Evolutionary conservation across 2,888 invertebrate genomes (phyloP).

Genomic region (Trissoscelio sp.): DNA sequence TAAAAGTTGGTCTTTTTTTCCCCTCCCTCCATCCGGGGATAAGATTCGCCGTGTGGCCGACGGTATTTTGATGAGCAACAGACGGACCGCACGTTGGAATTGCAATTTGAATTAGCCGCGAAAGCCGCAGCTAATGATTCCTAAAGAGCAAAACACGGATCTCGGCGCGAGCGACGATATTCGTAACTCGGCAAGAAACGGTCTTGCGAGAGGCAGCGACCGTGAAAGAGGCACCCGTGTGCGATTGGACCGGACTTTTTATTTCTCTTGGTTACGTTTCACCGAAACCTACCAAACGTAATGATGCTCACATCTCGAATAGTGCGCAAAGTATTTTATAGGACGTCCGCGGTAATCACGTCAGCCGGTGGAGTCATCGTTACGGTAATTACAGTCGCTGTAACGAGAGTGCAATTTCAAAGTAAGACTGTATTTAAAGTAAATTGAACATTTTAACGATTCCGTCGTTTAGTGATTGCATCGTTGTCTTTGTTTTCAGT

Average conservation of each 20-base stretch:
- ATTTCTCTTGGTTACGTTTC: slow-evolving; percentile 59
- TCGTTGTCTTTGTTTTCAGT: slow-evolving; percentile 24
- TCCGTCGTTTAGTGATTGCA: slow-evolving; percentile 29
- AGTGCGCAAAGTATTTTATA: slow-evolving; percentile 63
- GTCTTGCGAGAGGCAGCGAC: slow-evolving; percentile 69
- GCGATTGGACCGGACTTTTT: slow-evolving; percentile 73
- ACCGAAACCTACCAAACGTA: slow-evolving; percentile 68
- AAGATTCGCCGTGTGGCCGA: slow-evolving; percentile 75
- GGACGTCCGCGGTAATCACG: slow-evolving; percentile 59
- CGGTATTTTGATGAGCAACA: slow-evolving; percentile 82
- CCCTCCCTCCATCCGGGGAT: slow-evolving; percentile 14
- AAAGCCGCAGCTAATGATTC: slow-evolving; percentile 82
- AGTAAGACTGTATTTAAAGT: slow-evolving; percentile 50
- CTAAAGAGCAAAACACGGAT: slow-evolving; percentile 80
- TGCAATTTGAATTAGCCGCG: slow-evolving; percentile 82
- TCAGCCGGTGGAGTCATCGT: slow-evolving; percentile 59
- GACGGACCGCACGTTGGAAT: slow-evolving; percentile 75
- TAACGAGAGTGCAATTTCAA: slow-evolving; percentile 58
- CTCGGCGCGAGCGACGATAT: slow-evolving; percentile 72
- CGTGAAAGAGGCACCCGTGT: slow-evolving; percentile 71
- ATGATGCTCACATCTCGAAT: slow-evolving; percentile 60
- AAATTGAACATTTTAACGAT: slow-evolving; percentile 57
- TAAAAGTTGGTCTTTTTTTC: slow-evolving; percentile 77
- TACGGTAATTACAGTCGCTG: slow-evolving; percentile 57
- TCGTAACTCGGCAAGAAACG: slow-evolving; percentile 75